Base-by-base conservation (phyloP, 2,113 vertebrate species). In the Clarias magur region DNA sequence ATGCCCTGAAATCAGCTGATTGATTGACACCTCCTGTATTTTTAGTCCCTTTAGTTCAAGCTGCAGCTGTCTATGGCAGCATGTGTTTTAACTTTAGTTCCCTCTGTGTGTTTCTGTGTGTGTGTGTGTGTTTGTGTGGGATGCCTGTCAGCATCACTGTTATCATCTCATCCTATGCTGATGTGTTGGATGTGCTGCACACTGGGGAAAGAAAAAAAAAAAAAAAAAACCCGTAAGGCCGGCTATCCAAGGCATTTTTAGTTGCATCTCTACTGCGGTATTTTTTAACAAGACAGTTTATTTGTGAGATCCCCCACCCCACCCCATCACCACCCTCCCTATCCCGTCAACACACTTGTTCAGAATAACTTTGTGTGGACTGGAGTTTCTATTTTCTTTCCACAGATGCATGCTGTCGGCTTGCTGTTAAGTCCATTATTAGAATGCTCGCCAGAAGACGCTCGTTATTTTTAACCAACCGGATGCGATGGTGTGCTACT, bases 21-120 rank as follows among this genome's bases (percentile, higher is more conserved):
- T 93, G 92, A 94, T 88, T 91, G 93, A 91, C 91, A 90, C 15
- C 89, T 91, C 91, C 70, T 93, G 82, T 92, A 92, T 85, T 95
- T 93, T 93, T 82, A 85, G 85, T 85, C 89, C 89, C 91, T 86
- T 48, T 70, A 23, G 90, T 94, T 93, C 92, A 94, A 91, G 87
- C 89, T 86, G 88, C 87, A 82, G 88, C 89, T 93, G 91, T 91
- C 86, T 89, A 82, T 78, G 59, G 57, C 76, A 84, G 73, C 57
- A 53, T 75, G 85, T 78, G 86, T 83, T 85, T 90, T 84, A 62
- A 86, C 73, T 90, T 82, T 59, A 57, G 56, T 48, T 82, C 30
- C 19, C 34, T 73, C 15, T 85, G 21, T 75, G 76, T 84, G 73
- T 88, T 60, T 76, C 72, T 83, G 72, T 78, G 70, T 82, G 57